These are phyloP conservation scores for Xerus rutilus DNA, from an alignment of 2,797 vertebrate genomes.

Conservation along the genomic window DNA sequence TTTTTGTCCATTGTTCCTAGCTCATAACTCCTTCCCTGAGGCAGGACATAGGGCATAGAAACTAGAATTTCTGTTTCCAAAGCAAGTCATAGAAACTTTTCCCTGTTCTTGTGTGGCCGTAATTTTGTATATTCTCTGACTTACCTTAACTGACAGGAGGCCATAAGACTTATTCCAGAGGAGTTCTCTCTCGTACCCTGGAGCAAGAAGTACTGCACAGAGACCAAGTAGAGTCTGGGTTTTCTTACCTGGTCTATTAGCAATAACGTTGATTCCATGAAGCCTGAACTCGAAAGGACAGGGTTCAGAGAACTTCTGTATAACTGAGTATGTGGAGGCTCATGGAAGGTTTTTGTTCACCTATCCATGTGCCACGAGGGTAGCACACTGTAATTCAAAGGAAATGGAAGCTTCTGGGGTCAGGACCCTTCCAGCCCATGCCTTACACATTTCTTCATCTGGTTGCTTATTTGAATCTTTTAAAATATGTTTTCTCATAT, in stretches of 20 bases:
- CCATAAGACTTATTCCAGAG: background rate
- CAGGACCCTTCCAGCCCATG: background rate
- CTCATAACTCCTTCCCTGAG: background rate
- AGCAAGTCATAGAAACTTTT: background rate
- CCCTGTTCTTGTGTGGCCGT: background rate
- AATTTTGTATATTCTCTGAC: background rate
- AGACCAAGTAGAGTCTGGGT: background rate
- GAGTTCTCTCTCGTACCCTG: background rate
- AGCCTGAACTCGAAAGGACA: background rate
- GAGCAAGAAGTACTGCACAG: background rate
- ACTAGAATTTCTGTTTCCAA: background rate
- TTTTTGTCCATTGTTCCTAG: background rate
- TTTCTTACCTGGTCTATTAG: background rate
- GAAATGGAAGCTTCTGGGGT: background rate
- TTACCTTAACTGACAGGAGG: background rate
- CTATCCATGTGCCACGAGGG: background rate
- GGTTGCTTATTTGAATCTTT: background rate
- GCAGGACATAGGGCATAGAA: background rate
- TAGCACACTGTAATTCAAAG: background rate
- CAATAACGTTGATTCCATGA: background rate
- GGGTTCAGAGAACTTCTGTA: background rate
- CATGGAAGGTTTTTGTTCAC: background rate
- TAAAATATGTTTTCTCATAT: too few species aligned
- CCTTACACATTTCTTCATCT: background rate
- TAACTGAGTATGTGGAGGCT: background rate